Evolutionary conservation across 2,797 vertebrate genomes (phyloP), one percentile per base, ranked within the genome.

Genomic region (Octomys mimax): DNA sequence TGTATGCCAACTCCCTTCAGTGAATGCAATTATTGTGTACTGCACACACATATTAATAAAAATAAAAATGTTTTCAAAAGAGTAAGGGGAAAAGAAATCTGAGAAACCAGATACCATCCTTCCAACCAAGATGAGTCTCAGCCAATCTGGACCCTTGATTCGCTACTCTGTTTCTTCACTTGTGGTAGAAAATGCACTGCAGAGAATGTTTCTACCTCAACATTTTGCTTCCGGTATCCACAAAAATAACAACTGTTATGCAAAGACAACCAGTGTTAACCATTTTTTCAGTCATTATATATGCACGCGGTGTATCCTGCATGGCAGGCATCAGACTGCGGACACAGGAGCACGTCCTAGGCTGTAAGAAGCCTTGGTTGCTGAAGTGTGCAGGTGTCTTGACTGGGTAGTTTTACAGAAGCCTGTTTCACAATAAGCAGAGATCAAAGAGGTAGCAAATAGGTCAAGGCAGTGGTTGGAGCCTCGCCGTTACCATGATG

Each of bases 141-240:
- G 16, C 42, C 52, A 39, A 77, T 89, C 59, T 52, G 73, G 49
- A 73, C 36, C 88, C 54, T 54, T 42, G 12, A 6, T 59, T 57
- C 52, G 28, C 75, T 92, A 22, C 39, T 89, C 61, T 73, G 11
- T 88, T 94, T 90, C 77, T 81, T 92, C 26, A 39, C 61, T 52
- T 31, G n/a, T 59, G 33, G 49, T 82, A 24, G 18, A n/a, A 93
- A 73, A 89, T 42, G 8, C 33, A 68, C 49, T 39, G 36, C 87
- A 61, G 70, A 82, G 31, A 95, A 94, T 54, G 22, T 28, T 68
- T 52, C 54, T 22, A 78, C 28, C 33, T 84, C 54, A 77, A n/a
- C 16, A 66, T 75, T 95, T 77, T 92, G 59, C 8, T 82, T 91
- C 94, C 79, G 21, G 59, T 89, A 86, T 66, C 42, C n/a, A 31